Percentiles rank a stretch among this genome's conserved stretches.
Evolutionary conservation across 1,140 invertebrate genomes (phyloP).

Genomic region (Neodiprion pinetum): DNA sequence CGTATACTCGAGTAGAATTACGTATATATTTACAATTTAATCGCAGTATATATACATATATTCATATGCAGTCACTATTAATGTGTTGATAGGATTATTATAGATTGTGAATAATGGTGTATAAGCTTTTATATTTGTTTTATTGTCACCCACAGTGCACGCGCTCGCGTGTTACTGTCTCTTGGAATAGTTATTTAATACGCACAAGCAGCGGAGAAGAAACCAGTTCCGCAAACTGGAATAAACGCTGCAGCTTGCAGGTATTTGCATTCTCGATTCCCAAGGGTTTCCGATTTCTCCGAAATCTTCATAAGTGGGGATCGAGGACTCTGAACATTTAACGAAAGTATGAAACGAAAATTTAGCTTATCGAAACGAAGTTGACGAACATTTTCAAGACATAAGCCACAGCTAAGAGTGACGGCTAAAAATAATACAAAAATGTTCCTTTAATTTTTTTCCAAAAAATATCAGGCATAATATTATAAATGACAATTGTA

Average conservation of each 20-base stretch:
- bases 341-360: neutral
- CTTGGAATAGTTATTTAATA: neutral
- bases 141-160: slow-evolving; percentile 20
- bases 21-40: neutral
- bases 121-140: slow-evolving; percentile 20
- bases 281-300: slow-evolving; percentile 12
- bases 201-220: neutral
- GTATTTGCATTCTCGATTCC: slow-evolving; percentile 10
- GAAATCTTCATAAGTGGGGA: slow-evolving; percentile 12
- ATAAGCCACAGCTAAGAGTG: too few relatives aligned
- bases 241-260: neutral
- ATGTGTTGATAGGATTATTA: neutral
- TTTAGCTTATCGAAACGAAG: too few relatives aligned
- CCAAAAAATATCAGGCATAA: neutral
- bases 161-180: slow-evolving; percentile 5
- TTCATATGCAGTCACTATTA: neutral
- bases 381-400: too few relatives aligned
- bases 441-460: too few relatives aligned
- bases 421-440: too few relatives aligned
- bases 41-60: neutral
- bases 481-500: neutral
- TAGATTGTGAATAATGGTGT: neutral
- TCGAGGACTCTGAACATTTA: neutral
- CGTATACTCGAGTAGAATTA: too few relatives aligned
- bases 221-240: neutral